A percentile compares a stretch with the other conserved stretches of the same genome.
phyloP scores from a whole-genome alignment of 2,797 vertebrate species.

The Euthynnus affinis region DNA sequence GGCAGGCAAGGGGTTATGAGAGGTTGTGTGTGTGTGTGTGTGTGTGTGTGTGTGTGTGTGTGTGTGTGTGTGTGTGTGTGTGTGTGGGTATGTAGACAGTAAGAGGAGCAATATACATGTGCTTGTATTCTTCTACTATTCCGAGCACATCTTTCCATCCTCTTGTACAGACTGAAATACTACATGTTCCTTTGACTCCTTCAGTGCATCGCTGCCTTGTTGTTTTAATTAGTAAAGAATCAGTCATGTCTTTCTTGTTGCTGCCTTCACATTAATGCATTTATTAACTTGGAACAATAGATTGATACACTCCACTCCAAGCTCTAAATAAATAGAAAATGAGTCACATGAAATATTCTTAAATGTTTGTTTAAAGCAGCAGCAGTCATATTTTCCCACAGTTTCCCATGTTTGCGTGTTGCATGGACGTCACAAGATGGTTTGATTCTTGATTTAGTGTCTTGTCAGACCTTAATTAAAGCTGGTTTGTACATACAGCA shows the following conservation, averaged over 20 bases:
- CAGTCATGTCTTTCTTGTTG: neutral
- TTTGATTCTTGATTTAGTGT: neutral
- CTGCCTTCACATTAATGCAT: neutral
- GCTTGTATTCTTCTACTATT: conserved; percentile 7
- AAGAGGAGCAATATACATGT: neutral
- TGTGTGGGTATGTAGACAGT: neutral
- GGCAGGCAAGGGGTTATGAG: conserved; percentile 39
- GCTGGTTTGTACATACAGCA: neutral
- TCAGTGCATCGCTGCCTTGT: neutral
- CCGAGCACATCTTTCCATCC: conserved; percentile 9
- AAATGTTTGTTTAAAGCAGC: neutral
- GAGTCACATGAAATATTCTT: neutral
- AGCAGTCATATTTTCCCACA: neutral
- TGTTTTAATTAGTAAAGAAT: conserved; percentile 37
- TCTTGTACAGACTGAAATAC: conserved; percentile 11
- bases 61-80: conserved; percentile 14
- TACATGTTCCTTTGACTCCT: neutral
- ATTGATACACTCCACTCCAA: neutral
- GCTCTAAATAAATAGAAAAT: neutral
- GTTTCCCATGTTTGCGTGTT: neutral
- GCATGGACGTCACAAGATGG: neutral
- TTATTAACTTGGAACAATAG: neutral
- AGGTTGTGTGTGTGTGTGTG: conserved; percentile 26
- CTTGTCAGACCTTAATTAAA: conserved; percentile 5
- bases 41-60: conserved; percentile 9